Evolutionary conservation across 2,113 vertebrate species (phyloP), one percentile per base, ranked within the genome.

Genomic region (Taurulus bubalis): DNA sequence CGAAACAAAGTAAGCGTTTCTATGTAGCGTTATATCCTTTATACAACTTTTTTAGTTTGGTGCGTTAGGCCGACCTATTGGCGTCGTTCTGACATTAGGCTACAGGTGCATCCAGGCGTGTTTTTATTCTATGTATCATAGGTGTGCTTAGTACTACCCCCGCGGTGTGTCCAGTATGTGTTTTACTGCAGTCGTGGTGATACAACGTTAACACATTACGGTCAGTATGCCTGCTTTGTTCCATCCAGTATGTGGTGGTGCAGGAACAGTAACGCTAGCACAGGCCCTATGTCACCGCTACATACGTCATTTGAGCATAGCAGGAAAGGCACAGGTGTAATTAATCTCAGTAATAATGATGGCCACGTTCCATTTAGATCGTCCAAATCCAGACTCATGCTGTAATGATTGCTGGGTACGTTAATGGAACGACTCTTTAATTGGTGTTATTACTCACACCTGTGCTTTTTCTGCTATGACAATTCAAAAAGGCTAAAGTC

Each of bases 401-500:
- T 56, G 20, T 40, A 77, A 36, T 28, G 24, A 64, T 18, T 2
- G 55, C 67, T 53, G 36, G 42, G 12, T 12, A 28, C 15, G 59
- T 83, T 18, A 77, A 75, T 75, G n/a, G 22, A 80, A 28, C 47
- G 18, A 6, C 60, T 40, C 24, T 26, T 64, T 72, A 82, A 88
- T 85, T 80, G 70, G 36, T 32, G 22, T 81, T 56, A 88, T 85
- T 81, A 56, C 40, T 34, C 34, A 64, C 71, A 86, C 64, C 77
- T 86, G 71, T 53, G 68, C 12, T n/a, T 32, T 20, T 28, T 53
- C 62, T 71, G 60, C 62, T 6, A 32, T 56, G 70, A 72, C 32
- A 56, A 28, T 38, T 81, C 16, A 10, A 40, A 77, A 53, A 59
- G 30, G 2, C 14, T 12, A 0, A 4, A 55, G n/a, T 36, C 32